phyloP scores from a whole-genome alignment of 2,888 invertebrate species.

The Neoaliturus tenellus region DNA sequence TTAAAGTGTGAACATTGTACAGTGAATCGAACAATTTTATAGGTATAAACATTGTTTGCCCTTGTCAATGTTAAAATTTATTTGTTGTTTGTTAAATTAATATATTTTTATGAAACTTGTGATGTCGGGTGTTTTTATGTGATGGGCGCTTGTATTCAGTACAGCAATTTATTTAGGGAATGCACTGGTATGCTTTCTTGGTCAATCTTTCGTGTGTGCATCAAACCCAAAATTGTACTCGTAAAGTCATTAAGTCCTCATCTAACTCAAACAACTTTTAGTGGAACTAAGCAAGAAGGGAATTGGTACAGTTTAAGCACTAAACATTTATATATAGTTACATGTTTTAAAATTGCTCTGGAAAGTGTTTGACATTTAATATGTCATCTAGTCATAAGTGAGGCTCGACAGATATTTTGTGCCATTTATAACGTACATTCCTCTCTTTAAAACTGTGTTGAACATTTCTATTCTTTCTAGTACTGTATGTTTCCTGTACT shows the following conservation, averaged over 20 bases:
- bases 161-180: background rate
- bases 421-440: background rate
- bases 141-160: background rate
- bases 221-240: too few relatives aligned
- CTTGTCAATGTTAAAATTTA: background rate
- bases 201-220: too few relatives aligned
- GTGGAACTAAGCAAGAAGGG: too few relatives aligned
- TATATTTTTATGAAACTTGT: background rate
- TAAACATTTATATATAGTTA: too few relatives aligned
- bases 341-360: too few relatives aligned
- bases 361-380: too few relatives aligned
- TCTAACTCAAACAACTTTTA: too few relatives aligned
- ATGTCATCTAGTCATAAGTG: background rate
- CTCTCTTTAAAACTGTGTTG: background rate
- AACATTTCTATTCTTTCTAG: background rate
- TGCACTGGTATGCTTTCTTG: too few relatives aligned
- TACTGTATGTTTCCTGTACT: background rate
- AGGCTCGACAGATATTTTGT: background rate
- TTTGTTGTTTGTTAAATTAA: background rate
- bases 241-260: too few relatives aligned
- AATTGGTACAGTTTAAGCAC: too few relatives aligned
- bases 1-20: background rate
- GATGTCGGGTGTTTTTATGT: background rate
- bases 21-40: background rate
- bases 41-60: background rate